These are phyloP conservation scores for Chaenocephalus aceratus DNA, from an alignment of 2,113 vertebrate species.

Conservation along the genomic window DNA sequence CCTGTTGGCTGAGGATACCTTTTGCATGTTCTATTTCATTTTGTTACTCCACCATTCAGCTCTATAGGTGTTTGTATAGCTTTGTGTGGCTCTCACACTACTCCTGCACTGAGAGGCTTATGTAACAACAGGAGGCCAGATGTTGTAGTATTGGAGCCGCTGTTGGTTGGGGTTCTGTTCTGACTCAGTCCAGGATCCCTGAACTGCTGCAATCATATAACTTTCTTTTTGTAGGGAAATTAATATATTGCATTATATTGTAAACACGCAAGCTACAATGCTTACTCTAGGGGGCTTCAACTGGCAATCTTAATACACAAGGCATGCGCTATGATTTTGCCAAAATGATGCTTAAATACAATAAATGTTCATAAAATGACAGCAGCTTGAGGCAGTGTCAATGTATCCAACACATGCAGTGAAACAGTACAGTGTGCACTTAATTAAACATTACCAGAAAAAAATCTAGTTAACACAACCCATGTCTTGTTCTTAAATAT, in stretches of 20 bases:
- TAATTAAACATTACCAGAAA: slow-evolving; percentile 13
- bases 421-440: neutral
- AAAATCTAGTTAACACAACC: slow-evolving; percentile 31
- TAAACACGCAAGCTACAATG: neutral
- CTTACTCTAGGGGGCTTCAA: neutral
- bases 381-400: slow-evolving; percentile 11
- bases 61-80: slow-evolving; percentile 6
- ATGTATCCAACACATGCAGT: slow-evolving; percentile 29
- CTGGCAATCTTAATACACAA: neutral
- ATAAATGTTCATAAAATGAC: neutral
- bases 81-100: slow-evolving; percentile 27
- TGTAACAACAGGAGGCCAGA: slow-evolving; percentile 59
- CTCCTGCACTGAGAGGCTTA: slow-evolving; percentile 43
- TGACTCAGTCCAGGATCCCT: slow-evolving; percentile 29
- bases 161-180: slow-evolving; percentile 22
- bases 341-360: slow-evolving; percentile 11
- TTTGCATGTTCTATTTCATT: slow-evolving; percentile 10
- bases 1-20: slow-evolving; percentile 12
- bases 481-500: slow-evolving; percentile 29
- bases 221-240: neutral
- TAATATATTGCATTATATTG: neutral
- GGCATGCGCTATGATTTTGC: neutral
- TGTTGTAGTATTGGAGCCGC: slow-evolving; percentile 35
- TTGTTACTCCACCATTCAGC: neutral
- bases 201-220: neutral